Base-by-base conservation (phyloP, 2,797 vertebrate genomes). In the Psittacula derbiana region DNA sequence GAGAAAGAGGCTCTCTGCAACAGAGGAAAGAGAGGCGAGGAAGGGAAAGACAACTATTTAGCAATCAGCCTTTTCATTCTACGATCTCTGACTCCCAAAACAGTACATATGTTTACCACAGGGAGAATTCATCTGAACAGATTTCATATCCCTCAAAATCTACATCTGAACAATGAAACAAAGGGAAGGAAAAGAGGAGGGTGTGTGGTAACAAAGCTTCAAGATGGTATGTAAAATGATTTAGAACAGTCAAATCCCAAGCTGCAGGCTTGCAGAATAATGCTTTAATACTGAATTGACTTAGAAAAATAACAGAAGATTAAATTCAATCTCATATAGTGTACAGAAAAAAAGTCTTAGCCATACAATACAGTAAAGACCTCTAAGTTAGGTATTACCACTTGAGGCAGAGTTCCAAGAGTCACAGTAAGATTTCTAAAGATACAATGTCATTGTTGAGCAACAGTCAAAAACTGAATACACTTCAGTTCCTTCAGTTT, bases 1-100 rank as follows among this genome's bases (percentile, higher is more conserved):
- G 88, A 99, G 98, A 91, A 97, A 98, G 93, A 98, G 97, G 41
- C 87, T 96, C 69, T 97, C 98, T 98, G 86, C 66, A 95, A 65
- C 13, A 86, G 16, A 82, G 30, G 50, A 61, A 53, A 10, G 83
- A 72, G 28, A 86, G 16, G 38, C 24, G 86, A 30, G 58, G 30
- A 52, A 6, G 4, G 79, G 27, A 65, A 53, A 79, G 23, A 46
- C 50, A 93, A 80, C 28, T 86, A 33, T 61, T 75, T 38, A 85
- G 58, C 47, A 80, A 40, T 18, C 33, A 67, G 19, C 12, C 20
- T 75, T 95, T 50, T 67, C 14, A 8, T 67, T 76, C 62, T 40
- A 8, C 25, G 8, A 58, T 49, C 50, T 46, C 50, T 18, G 33
- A 41, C 17, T 11, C n/a, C 6, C 18, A 16, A 44, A 80, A 40